These are phyloP conservation scores for Echinarachnius parma DNA, from an alignment of 53 echinoderm and acorn worm genomes.

Conservation along the genomic window DNA sequence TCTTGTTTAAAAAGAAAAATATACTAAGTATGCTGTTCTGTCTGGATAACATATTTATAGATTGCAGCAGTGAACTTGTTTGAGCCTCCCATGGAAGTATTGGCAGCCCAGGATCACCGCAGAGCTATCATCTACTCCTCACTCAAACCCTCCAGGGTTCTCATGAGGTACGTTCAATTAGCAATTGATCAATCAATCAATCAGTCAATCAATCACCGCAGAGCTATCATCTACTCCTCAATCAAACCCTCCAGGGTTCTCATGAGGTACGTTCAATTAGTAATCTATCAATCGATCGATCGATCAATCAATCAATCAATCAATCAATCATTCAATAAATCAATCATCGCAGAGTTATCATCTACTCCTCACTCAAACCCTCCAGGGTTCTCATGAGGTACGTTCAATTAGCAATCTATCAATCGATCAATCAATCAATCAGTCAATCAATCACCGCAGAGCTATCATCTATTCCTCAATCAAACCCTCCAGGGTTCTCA, in stretches of 20 bases:
- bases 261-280: too few relatives aligned
- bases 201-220: too few relatives aligned
- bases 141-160: conserved; percentile 70
- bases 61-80: conserved; percentile 81
- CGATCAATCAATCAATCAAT: too few relatives aligned
- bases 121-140: conserved; percentile 73
- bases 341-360: conserved; percentile 74
- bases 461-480: conserved; percentile 76
- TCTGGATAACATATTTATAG: too few relatives aligned
- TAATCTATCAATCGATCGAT: too few relatives aligned
- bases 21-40: neutral
- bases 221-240: conserved; percentile 72
- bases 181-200: too few relatives aligned
- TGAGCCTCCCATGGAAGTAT: conserved; percentile 80
- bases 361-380: conserved; percentile 78
- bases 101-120: conserved; percentile 86
- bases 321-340: too few relatives aligned
- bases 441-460: conserved; percentile 78
- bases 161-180: conserved; percentile 64
- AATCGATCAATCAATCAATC: too few relatives aligned
- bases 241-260: conserved; percentile 72
- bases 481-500: conserved; percentile 67
- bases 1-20: neutral
- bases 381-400: conserved; percentile 69
- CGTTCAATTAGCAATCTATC: too few relatives aligned